phyloP scores from a whole-genome alignment of 2,888 invertebrate genomes.

The Polietes domitor region DNA sequence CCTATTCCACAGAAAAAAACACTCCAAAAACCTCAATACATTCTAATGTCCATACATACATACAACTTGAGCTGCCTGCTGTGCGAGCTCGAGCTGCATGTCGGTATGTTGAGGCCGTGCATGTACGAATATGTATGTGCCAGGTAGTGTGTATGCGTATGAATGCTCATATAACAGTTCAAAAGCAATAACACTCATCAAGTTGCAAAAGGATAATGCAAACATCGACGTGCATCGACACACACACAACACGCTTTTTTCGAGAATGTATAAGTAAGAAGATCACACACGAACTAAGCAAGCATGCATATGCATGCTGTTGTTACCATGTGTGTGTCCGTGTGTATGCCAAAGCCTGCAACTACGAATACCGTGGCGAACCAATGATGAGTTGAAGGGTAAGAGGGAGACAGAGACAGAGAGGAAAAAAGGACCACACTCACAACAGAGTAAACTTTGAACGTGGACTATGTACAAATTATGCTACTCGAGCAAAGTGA shows the following conservation, averaged over 20 bases:
- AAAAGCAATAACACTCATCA: slow-evolving; percentile 46
- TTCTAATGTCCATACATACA: too few species aligned
- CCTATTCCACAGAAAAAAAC: too few species aligned
- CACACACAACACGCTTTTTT: neutral
- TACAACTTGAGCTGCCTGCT: too few species aligned
- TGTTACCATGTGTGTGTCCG: neutral
- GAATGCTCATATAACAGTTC: slow-evolving; percentile 34
- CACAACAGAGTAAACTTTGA: slow-evolving; percentile 32
- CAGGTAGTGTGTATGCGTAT: slow-evolving; percentile 8
- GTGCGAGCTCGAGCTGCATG: too few species aligned
- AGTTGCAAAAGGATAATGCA: slow-evolving; percentile 34
- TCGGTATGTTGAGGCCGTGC: too few species aligned
- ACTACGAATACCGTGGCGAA: neutral
- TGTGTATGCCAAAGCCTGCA: neutral
- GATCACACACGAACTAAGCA: slow-evolving; percentile 29
- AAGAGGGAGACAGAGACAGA: too few species aligned
- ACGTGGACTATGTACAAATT: slow-evolving; percentile 43
- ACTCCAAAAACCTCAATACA: too few species aligned
- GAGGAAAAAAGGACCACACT: neutral
- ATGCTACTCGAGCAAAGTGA: slow-evolving; percentile 34
- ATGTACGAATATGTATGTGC: neutral
- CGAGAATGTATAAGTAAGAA: neutral
- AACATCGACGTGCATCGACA: slow-evolving; percentile 14
- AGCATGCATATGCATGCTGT: slow-evolving; percentile 25
- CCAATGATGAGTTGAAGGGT: neutral